These are phyloP conservation scores for Myrmophylax atrothorax DNA, from an alignment of 2,113 vertebrate species.

Conservation along the genomic window DNA sequence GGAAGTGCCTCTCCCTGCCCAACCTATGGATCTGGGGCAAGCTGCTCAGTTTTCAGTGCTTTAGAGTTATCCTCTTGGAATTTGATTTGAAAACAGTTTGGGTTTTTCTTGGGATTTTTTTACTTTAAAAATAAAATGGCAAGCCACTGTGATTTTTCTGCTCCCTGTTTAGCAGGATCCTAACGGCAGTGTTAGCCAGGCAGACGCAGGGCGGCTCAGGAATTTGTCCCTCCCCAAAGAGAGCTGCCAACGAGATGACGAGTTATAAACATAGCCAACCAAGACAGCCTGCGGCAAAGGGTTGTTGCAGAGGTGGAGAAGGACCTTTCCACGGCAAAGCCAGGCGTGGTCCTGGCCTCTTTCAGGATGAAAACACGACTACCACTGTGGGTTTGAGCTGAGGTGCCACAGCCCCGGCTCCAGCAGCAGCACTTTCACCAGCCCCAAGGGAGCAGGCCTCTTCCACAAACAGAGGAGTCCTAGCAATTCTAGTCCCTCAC, in stretches of 20 bases:
- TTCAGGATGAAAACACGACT: not conserved
- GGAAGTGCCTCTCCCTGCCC: not conserved
- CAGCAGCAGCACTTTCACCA: not conserved
- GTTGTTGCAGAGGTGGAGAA: not conserved
- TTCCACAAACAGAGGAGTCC: not conserved
- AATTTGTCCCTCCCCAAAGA: conserved; percentile 27
- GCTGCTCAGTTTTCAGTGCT: not conserved
- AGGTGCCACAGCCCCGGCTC: not conserved
- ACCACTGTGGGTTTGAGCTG: not conserved
- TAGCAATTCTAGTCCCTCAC: not conserved
- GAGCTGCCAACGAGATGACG: conserved; percentile 40
- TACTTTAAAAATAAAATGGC: not conserved
- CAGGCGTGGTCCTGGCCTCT: not conserved
- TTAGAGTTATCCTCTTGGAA: not conserved
- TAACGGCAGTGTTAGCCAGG: not conserved
- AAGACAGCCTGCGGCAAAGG: conserved; percentile 5
- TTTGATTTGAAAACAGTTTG: not conserved
- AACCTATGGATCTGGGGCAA: not conserved
- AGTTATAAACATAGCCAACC: conserved; percentile 1
- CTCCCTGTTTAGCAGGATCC: not conserved
- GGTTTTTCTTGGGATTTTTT: not conserved
- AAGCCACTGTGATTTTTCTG: not conserved
- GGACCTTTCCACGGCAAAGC: not conserved
- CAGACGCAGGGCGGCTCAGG: conserved; percentile 3
- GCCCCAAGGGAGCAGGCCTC: not conserved